These are phyloP conservation scores for Oncorhynchus mykiss DNA, from an alignment of 2,113 vertebrate genomes.

Conservation along the genomic window DNA sequence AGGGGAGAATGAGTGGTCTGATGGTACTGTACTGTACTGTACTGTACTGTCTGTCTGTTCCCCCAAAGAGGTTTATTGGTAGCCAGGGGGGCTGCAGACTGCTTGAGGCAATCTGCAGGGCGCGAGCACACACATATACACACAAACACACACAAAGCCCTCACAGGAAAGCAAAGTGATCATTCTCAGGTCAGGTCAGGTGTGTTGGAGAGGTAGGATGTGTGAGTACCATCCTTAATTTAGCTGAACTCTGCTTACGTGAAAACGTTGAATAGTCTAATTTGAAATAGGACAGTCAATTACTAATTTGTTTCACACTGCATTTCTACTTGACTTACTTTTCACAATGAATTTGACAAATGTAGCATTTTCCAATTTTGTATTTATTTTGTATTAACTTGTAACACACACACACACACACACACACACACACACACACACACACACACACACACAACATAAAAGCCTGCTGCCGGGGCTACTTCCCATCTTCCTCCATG, in stretches of 20 bases:
- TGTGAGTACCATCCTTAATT: too few relatives aligned
- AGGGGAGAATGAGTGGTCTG: not conserved
- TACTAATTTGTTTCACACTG: not conserved
- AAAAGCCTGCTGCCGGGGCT: slow-evolving; percentile 45
- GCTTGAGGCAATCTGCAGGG: not conserved
- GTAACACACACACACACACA: not conserved
- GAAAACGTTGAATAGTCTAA: not conserved
- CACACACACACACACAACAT: not conserved
- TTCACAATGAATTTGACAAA: slow-evolving; percentile 14
- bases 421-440: not conserved
- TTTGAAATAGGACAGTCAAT: not conserved
- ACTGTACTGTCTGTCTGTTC: not conserved
- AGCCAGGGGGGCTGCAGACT: not conserved
- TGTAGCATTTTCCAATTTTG: too few relatives aligned
- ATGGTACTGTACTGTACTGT: too few relatives aligned
- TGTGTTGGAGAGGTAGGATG: too few relatives aligned
- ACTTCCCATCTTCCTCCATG: slow-evolving; percentile 46
- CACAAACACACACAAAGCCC: not conserved
- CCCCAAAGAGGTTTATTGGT: not conserved
- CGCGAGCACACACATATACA: too few relatives aligned
- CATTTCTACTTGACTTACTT: slow-evolving; percentile 43
- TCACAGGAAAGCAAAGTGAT: too few relatives aligned
- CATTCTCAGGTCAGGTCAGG: too few relatives aligned
- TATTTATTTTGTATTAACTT: too few relatives aligned
- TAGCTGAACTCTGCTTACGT: too few relatives aligned